phyloP scores from a whole-genome alignment of 2,888 invertebrate genomes.

The Xanthia togata region DNA sequence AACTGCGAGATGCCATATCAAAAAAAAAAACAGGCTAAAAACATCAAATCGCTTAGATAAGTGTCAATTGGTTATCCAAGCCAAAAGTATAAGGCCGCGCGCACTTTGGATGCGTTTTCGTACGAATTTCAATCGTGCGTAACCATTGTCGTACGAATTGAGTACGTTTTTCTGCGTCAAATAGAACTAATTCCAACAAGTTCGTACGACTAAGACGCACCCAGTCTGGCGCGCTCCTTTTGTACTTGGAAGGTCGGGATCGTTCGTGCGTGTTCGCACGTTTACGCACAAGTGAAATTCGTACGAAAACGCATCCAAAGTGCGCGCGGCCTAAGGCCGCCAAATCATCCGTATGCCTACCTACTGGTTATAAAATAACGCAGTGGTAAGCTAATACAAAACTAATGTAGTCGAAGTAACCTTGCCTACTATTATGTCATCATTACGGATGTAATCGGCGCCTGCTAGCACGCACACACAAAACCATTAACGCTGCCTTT shows the following conservation, averaged over 20 bases:
- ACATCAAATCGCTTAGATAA: slow-evolving; percentile 12
- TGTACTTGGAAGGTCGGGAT: too few species aligned
- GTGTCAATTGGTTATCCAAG: slow-evolving; percentile 31
- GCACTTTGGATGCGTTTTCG: too few species aligned
- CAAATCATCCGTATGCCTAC: background rate
- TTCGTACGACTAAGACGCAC: too few species aligned
- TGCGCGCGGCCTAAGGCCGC: background rate
- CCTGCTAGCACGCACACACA: slow-evolving; percentile 39
- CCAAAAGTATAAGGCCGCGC: slow-evolving; percentile 4
- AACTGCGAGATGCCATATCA: too few species aligned
- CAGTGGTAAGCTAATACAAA: slow-evolving; percentile 35
- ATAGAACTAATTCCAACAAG: too few species aligned
- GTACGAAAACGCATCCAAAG: too few species aligned
- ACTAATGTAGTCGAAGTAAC: slow-evolving; percentile 43
- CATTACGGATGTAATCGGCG: slow-evolving; percentile 51
- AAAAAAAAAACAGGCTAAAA: background rate
- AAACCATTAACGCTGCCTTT: slow-evolving; percentile 22
- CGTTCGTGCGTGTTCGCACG: too few species aligned
- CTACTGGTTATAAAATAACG: slow-evolving; percentile 18
- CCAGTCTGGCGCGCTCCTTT: too few species aligned
- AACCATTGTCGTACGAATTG: too few species aligned
- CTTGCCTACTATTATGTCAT: slow-evolving; percentile 64
- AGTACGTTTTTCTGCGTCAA: too few species aligned
- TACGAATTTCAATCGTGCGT: too few species aligned
- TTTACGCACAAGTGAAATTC: too few species aligned